Evolutionary conservation across 2,113 vertebrate species (phyloP).

Genomic region (Romanogobio albipinnatus): DNA sequence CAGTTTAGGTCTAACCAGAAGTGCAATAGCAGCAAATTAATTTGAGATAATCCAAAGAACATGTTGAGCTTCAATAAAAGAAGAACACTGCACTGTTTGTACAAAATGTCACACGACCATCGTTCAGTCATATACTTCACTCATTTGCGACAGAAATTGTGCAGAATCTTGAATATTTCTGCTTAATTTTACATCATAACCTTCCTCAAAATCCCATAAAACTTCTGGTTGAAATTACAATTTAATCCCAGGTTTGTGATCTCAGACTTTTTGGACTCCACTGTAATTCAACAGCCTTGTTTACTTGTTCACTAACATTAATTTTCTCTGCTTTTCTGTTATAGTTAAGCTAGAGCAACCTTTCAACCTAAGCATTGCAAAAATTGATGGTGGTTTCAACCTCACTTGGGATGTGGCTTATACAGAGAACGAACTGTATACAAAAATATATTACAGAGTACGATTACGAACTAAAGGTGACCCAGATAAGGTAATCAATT

Average conservation of each 20-base stretch:
- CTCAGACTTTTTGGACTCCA: not conserved
- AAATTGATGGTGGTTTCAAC: slow-evolving; percentile 67
- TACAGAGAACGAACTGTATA: not conserved
- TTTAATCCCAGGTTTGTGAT: not conserved
- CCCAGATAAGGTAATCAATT: slow-evolving; percentile 68
- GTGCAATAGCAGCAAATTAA: too few species aligned
- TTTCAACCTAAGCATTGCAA: slow-evolving; percentile 70
- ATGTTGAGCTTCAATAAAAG: not conserved
- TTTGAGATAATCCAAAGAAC: not conserved
- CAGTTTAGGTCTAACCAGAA: too few species aligned
- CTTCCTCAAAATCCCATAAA: not conserved
- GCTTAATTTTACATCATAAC: too few species aligned
- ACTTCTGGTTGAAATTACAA: not conserved
- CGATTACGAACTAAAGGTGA: slow-evolving; percentile 68
- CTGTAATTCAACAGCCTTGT: not conserved
- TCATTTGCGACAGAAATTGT: too few species aligned
- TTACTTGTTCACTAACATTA: not conserved
- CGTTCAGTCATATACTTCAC: too few species aligned
- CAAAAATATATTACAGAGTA: slow-evolving; percentile 77
- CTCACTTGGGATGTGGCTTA: slow-evolving; percentile 81
- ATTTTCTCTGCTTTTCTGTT: slow-evolving; percentile 58
- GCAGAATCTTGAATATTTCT: too few species aligned
- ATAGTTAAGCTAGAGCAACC: slow-evolving; percentile 84
- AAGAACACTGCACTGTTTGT: not conserved
- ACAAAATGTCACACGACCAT: not conserved